Base-by-base conservation (phyloP, 2,888 invertebrate genomes). In the Brenthis ino region DNA sequence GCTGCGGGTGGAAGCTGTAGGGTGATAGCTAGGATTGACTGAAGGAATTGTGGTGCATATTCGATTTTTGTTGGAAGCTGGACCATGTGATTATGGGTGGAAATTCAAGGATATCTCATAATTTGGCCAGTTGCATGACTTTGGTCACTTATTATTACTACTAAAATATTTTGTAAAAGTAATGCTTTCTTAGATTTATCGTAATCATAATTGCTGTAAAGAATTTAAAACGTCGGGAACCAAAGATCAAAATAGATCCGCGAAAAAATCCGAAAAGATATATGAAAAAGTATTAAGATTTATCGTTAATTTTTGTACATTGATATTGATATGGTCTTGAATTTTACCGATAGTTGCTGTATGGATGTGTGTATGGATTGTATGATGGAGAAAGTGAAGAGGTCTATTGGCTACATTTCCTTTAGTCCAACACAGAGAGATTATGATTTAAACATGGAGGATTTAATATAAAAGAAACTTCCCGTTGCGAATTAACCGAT, bases 1-100 rank as follows among this genome's bases (percentile, higher is more conserved):
- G 76, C 67, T 78, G 79, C 61, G 78, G 79, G 51, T 80, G 80
- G 78, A 78, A 75, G 69, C 68, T 80, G 68, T 78, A 71, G 67
- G 67, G 51, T 53, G 51, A 65, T 54, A n/a, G 33, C 53, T 57
- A 55, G 64, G 63, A 58, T 47, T n/a, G 50, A 65, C 65, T 67
- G 67, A 65, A 55, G 53, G 67, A 60, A 55, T 64, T 16, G 56
- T 55, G 66, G 58, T 61, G 66, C 57, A 51, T 43, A 43, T 12
- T 43, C 1, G n/a, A 55, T 8, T 50, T 37, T 33, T 11, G 13
- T 6, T 20, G 16, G 28, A 47, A 60, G 8, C 2, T 20, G 8
- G 13, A 33, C 33, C 6, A 16, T 20, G 13, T 33, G 1, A 37
- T 13, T 53, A 2, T 50, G 28, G n/a, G 11, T 14, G 28, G 33